Evolutionary conservation across 1,140 invertebrate genomes (phyloP), one percentile per base, ranked within the genome.

Genomic region (Euborellia annulipes): DNA sequence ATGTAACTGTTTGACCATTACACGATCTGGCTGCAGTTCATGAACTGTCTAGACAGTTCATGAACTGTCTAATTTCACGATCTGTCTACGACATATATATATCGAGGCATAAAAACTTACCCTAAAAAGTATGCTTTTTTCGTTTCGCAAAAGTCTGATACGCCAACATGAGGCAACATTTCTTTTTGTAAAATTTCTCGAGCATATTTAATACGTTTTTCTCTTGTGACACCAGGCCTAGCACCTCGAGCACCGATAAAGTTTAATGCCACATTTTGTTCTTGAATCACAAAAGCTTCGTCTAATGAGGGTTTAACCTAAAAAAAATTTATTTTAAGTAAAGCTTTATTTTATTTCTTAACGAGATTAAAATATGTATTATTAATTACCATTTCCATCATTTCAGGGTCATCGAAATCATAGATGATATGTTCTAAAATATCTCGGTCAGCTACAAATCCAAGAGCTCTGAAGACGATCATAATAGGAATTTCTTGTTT

Each of bases 401-500:
- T 97, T 72, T 98, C 94, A 19, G 89, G 92, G 68, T 98, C 94
- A 64, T 97, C 88, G 69, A 97, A 97, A 57, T 98, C 94, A 63
- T 98, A 98, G 55, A 98, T 97, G 45, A 98, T 97, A 58, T 98
- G 94, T 60, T 98, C 95, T 6, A 98, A 67, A 57, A 98, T 98
- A 67, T 98, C 95, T 57, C 95, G 73, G 66, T 98, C 95, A 18
- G 94, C 93, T 30, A 98, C 95, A 69, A 98, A 98, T 16, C 95
- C 95, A 17, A 97, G 66, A 19, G 93, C 93, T 58, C 84, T 69
- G 59, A 98, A 98, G 0, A 98, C 93, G 63, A 98, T 96, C 81
- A 98, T 98, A 39, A 98, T 94, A 3, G 95, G 94, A 55, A 98
- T 98, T 69, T 98, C 94, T 68, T 94, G 92, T 61, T 96, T 97